Percentiles rank a stretch among this genome's conserved stretches.
Conservation (phyloP, 2,113 vertebrate genomes). For the Seriola quinqueradiata region DNA sequence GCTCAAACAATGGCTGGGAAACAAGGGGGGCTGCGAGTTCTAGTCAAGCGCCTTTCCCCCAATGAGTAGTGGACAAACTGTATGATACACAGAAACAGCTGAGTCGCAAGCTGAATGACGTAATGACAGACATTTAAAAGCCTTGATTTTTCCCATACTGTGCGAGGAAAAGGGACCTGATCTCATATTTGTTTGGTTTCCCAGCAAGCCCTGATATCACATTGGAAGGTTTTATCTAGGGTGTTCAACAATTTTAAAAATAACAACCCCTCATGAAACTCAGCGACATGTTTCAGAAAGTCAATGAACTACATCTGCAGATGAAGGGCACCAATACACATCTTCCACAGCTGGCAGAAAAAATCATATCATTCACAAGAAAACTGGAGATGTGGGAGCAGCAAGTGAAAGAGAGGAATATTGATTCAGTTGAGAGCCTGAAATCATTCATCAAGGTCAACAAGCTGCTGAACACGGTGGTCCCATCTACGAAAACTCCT, state of each 20-base stretch:
- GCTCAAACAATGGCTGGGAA: too few species aligned
- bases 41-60: too few species aligned
- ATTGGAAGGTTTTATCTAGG: neutral
- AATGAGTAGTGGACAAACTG: too few species aligned
- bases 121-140: neutral
- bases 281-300: too few species aligned
- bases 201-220: neutral
- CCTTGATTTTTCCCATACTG: too few species aligned
- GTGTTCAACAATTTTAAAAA: neutral
- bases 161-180: neutral
- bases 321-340: neutral
- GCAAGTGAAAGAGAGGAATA: neutral
- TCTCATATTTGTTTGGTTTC: neutral
- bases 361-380: slow-evolving; percentile 9
- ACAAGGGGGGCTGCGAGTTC: too few species aligned
- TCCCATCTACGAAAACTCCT: too few species aligned
- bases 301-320: neutral
- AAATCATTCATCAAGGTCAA: too few species aligned
- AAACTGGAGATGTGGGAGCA: slow-evolving; percentile 19
- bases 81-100: too few species aligned
- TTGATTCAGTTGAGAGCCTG: slow-evolving; percentile 3
- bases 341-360: neutral
- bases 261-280: neutral
- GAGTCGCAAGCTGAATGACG: neutral
- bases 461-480: too few species aligned